A percentile compares a stretch with the other conserved stretches of the same genome.
Conservation (phyloP, 2,797 vertebrate genomes). For the Pitangus sulphuratus region DNA sequence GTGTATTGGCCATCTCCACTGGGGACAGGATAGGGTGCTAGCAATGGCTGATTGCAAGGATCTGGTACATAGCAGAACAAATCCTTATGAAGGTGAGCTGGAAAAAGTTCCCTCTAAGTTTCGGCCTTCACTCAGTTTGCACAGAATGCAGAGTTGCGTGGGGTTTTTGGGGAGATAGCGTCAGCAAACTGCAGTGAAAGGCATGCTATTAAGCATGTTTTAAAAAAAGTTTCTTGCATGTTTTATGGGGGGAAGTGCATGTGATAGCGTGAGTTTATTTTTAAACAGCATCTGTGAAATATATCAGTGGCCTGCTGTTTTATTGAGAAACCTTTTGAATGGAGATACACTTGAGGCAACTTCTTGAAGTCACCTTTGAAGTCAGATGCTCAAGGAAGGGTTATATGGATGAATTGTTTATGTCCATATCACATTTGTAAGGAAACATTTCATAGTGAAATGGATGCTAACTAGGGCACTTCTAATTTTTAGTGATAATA, state of each 20-base stretch:
- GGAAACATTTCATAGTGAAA: neutral
- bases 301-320: neutral
- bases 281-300: neutral
- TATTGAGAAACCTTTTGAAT: neutral
- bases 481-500: neutral
- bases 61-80: neutral
- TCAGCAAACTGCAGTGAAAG: neutral
- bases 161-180: neutral
- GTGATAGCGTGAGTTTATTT: neutral
- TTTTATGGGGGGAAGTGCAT: neutral
- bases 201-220: neutral
- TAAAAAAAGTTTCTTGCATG: constrained; percentile 1
- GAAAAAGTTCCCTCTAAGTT: neutral
- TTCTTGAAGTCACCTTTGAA: neutral
- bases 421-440: neutral
- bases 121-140: neutral
- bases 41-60: neutral
- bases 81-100: neutral
- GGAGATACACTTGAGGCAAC: neutral
- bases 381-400: neutral
- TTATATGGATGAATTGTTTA: neutral
- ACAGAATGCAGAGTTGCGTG: neutral
- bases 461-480: neutral
- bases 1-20: neutral
- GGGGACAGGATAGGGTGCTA: neutral